These are phyloP conservation scores for Tachysurus fulvidraco DNA, from an alignment of 2,113 vertebrate species.

Conservation along the genomic window DNA sequence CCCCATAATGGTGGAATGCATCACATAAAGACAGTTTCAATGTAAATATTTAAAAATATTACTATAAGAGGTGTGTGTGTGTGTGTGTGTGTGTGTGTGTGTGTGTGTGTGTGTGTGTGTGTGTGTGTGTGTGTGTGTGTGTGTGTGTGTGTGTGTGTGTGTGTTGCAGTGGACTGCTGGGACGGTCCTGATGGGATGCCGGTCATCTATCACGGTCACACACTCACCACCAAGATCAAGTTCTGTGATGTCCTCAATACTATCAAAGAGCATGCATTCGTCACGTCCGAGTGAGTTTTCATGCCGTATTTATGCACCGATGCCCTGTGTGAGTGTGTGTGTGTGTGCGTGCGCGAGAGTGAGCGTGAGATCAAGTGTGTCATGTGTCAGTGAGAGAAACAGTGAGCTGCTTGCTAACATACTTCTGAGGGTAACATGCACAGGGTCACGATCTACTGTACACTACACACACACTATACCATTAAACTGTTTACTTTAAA, in stretches of 20 bases:
- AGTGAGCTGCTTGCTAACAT: background rate
- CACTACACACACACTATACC: background rate
- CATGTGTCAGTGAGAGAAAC: too few relatives aligned
- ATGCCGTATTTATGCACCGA: background rate
- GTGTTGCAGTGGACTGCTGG: conserved; percentile 95
- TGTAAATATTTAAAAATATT: too few relatives aligned
- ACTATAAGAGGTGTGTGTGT: too few relatives aligned
- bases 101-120: too few relatives aligned
- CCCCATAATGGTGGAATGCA: background rate
- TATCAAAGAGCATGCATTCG: conserved; percentile 97
- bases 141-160: conserved; percentile 39
- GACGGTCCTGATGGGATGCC: conserved; percentile 97
- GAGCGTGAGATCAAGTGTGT: too few relatives aligned
- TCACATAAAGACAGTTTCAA: too few relatives aligned
- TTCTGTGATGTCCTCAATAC: conserved; percentile 91
- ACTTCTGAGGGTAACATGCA: background rate
- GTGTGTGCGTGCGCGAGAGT: too few relatives aligned
- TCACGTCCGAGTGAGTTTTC: conserved; percentile 92
- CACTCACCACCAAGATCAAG: conserved; percentile 98
- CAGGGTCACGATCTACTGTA: background rate
- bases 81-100: too few relatives aligned
- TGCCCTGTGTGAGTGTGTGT: too few relatives aligned
- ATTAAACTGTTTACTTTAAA: background rate
- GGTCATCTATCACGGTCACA: conserved; percentile 97
- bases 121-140: too few relatives aligned